Percentiles rank a stretch among this genome's conserved stretches.
Conservation (phyloP, 2,113 vertebrate species). For the Coptodon bakossiorum region DNA sequence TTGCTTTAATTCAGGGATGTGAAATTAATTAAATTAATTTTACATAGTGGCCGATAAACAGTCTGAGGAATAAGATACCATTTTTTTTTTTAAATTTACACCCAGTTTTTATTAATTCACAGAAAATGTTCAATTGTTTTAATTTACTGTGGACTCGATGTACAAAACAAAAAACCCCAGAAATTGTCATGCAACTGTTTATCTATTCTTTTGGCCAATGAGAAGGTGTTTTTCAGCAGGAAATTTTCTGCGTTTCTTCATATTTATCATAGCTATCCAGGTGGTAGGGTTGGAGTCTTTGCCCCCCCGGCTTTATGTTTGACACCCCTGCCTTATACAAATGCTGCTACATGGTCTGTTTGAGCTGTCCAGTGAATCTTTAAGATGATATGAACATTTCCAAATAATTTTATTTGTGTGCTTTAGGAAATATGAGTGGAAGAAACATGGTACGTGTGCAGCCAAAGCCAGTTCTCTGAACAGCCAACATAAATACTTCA, state of each 20-base stretch:
- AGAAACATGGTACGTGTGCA: constrained; percentile 66
- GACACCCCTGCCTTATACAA: neutral
- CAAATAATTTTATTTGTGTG: neutral
- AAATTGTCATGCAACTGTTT: neutral
- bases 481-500: constrained; percentile 65
- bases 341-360: neutral
- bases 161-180: rapidly evolving
- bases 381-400: neutral
- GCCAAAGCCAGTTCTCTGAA: constrained; percentile 38
- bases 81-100: neutral
- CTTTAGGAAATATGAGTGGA: constrained; percentile 65
- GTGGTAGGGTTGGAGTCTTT: neutral
- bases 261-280: neutral
- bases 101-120: neutral
- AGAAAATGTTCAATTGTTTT: neutral
- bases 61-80: neutral
- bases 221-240: neutral
- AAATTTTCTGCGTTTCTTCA: neutral
- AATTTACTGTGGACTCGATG: neutral
- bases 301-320: neutral
- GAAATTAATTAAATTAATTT: neutral
- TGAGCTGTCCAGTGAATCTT: neutral
- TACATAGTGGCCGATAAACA: neutral
- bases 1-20: neutral
- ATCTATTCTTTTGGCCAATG: neutral